Conservation (phyloP, 1,140 invertebrate species). For the Pemphigus obesinymphae region DNA sequence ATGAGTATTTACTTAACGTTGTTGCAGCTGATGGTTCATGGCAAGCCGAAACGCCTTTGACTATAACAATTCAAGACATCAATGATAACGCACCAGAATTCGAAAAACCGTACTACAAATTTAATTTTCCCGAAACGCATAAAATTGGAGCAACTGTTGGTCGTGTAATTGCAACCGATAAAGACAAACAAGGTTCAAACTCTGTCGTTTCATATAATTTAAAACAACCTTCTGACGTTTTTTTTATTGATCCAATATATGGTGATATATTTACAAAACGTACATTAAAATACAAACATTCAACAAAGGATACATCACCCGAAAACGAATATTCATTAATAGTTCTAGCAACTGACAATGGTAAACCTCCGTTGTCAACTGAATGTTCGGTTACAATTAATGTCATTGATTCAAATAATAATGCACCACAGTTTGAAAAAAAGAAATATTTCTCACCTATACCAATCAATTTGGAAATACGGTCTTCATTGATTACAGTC, state of each 20-base stretch:
- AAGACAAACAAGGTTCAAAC: conserved; percentile 90
- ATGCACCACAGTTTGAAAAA: conserved; percentile 73
- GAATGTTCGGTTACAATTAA: conserved; percentile 79
- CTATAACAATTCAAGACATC: conserved; percentile 89
- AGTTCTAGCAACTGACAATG: conserved; percentile 84
- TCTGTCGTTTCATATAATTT: conserved; percentile 87
- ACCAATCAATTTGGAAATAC: conserved; percentile 66
- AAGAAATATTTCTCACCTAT: conserved; percentile 73
- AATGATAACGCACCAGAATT: conserved; percentile 93
- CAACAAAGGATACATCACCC: conserved; percentile 68
- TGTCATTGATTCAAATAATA: conserved; percentile 85
- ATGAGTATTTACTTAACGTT: conserved; percentile 85
- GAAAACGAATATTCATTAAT: conserved; percentile 83
- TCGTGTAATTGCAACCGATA: conserved; percentile 79
- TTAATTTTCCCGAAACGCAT: conserved; percentile 84
- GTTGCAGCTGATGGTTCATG: conserved; percentile 82
- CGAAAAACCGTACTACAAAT: conserved; percentile 78
- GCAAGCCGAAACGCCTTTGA: conserved; percentile 80
- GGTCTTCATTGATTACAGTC: conserved; percentile 67
- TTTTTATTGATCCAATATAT: conserved; percentile 82
- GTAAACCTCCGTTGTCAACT: conserved; percentile 84
- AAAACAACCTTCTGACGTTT: conserved; percentile 83
- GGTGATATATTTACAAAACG: conserved; percentile 85
- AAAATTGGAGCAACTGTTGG: conserved; percentile 74
- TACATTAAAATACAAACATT: conserved; percentile 74